Evolutionary conservation across 2,888 invertebrate species (phyloP).

Genomic region (Prosapia bicincta): DNA sequence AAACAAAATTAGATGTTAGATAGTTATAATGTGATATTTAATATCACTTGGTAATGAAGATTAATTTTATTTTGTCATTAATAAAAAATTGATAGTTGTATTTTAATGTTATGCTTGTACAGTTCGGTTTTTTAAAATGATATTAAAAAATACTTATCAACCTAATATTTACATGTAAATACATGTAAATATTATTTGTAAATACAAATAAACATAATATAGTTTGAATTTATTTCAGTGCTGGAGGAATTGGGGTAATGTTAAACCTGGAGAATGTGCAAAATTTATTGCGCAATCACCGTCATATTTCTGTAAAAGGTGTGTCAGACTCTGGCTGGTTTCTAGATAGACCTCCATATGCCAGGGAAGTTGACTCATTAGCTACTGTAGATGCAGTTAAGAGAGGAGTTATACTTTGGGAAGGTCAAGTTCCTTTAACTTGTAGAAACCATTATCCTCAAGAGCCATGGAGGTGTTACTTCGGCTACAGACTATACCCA

Average conservation of each 20-base stretch:
- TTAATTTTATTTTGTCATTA: too few species aligned
- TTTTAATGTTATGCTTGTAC: too few species aligned
- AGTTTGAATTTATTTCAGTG: constrained; percentile 61
- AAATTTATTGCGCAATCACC: constrained; percentile 61
- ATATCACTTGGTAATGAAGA: too few species aligned
- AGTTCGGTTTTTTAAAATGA: too few species aligned
- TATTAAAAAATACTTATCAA: too few species aligned
- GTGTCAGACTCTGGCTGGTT: constrained; percentile 95
- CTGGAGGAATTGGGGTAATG: constrained; percentile 92
- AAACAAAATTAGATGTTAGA: too few species aligned
- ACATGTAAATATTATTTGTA: too few species aligned
- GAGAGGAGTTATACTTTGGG: constrained; percentile 74
- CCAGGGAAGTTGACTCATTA: constrained; percentile 49
- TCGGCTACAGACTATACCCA: constrained; percentile 84
- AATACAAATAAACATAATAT: too few species aligned
- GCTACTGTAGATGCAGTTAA: constrained; percentile 64
- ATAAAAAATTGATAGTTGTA: too few species aligned
- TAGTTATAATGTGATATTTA: too few species aligned
- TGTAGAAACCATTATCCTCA: constrained; percentile 65
- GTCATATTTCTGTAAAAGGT: constrained; percentile 70
- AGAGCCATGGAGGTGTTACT: constrained; percentile 90
- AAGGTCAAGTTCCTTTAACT: constrained; percentile 72
- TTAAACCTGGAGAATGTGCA: constrained; percentile 82
- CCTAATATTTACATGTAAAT: too few species aligned
- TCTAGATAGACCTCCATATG: constrained; percentile 76